A percentile compares a stretch with the other conserved stretches of the same genome.
Conservation (phyloP, 2,797 vertebrate genomes). For the Acipenser transmontanus region DNA sequence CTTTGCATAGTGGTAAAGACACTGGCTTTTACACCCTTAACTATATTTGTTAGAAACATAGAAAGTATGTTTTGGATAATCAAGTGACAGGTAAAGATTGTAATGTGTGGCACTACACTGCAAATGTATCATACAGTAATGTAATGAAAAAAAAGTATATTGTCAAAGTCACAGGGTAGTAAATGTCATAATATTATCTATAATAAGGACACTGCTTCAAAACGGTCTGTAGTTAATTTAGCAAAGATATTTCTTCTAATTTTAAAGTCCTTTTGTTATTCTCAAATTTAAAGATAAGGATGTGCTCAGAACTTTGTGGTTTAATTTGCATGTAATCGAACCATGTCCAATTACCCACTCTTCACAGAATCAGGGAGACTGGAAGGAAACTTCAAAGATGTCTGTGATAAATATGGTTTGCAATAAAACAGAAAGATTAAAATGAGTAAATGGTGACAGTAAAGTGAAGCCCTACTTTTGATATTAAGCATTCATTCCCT, state of each 20-base stretch:
- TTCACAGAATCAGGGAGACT: constrained; percentile 13
- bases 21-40: too few relatives aligned
- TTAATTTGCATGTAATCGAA: background rate
- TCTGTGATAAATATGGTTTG: constrained; percentile 25
- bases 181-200: too few relatives aligned
- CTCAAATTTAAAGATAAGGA: constrained; percentile 22
- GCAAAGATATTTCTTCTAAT: constrained; percentile 15
- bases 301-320: constrained; percentile 9
- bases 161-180: too few relatives aligned
- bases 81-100: too few relatives aligned
- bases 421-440: constrained; percentile 26
- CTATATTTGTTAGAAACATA: too few relatives aligned
- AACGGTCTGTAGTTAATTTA: constrained; percentile 22
- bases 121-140: too few relatives aligned
- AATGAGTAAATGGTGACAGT: constrained; percentile 24
- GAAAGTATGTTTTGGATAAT: too few relatives aligned
- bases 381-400: constrained; percentile 20
- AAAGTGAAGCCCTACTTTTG: constrained; percentile 19
- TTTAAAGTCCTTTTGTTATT: constrained; percentile 14
- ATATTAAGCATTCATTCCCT: background rate
- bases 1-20: too few relatives aligned
- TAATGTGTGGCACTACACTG: too few relatives aligned
- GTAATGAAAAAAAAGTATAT: too few relatives aligned
- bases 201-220: constrained; percentile 10
- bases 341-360: constrained; percentile 26